Evolutionary conservation across 2,888 invertebrate genomes (phyloP), one percentile per base, ranked within the genome.

Genomic region (Sinelater perroti): DNA sequence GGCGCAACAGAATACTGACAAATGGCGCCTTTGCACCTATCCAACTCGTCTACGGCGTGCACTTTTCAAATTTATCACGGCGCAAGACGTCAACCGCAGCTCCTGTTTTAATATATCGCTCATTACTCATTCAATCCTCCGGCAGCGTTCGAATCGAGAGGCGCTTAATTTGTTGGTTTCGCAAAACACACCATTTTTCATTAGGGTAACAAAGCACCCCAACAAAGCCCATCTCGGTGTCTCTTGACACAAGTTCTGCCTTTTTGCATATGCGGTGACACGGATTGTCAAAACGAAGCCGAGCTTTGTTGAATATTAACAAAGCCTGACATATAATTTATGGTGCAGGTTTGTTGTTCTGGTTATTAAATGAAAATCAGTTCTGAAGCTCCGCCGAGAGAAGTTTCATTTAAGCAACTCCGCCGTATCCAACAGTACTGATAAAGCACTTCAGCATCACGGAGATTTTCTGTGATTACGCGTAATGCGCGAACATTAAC

Each of bases 1-100:
- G 40, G 20, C 10, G 50, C 14, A 40, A 30, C 50, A 50, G 40
- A 50, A 50, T 50, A 40, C 30, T 50, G 38, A 33, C 33, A 52
- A 52, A 52, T 52, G 35, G 35, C 16, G 14, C 31, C 35, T 33
- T 52, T 40, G 33, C 44, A 52, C 52, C 40, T 52, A 52, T 30
- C 24, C 26, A 44, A 40, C 50, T 52, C 20, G 8, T 31, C 31
- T 17, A 24, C 14, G 8, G 40, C 18, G 24, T 52, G 35, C 40
- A 52, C 35, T 52, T 52, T 44, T 18, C 16, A 20, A 33, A 52
- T 52, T 52, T 44, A 52, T 52, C 44, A 52, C 35, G 33, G 31
- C 52, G 24, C 33, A 1, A n/a, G 8, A 20, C 14, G 40, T 40
- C 40, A 49, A 44, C 52, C 40, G 33, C 52, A 52, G 52, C 26